Base-by-base conservation (phyloP, 2,113 vertebrate species). In the Hippocampus mohnikei region DNA sequence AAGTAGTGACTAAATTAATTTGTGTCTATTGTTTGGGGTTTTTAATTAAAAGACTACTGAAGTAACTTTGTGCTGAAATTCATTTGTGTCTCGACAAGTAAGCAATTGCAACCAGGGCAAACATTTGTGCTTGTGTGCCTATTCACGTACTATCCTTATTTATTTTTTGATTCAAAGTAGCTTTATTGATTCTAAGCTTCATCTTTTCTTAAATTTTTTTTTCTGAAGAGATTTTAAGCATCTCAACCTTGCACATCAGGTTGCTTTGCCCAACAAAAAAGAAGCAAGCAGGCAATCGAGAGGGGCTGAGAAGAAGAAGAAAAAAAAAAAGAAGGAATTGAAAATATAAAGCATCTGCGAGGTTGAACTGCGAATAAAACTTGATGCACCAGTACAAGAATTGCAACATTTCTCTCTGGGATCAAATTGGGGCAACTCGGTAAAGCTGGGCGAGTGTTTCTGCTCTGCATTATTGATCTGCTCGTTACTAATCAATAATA, bases 401-500 rank as follows among this genome's bases (percentile, higher is more conserved):
- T 46, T 18, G 5, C 12, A 67, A 15, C 10, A 18, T 62, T 48
- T 79, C 73, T 82, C 60, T 84, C 68, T 65, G 71, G 64, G 82
- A 80, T 66, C 62, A 73, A 86, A 79, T 73, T 42, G 73, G 76
- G 67, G 73, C 78, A 79, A 75, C 75, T 79, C 71, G 15, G 72
- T 72, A 70, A 73, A 69, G 33, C 56, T 21, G 41, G 10, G 16
- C 58, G 25, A 62, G 73, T 68, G 74, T 73, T 71, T 77, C 48
- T 74, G 37, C 72, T 65, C 42, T 75, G 66, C 73, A 70, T 33
- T 44, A 64, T 64, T 64, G 41, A 44, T 65, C 23, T 3, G n/a
- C 50, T 74, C 69, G 60, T 29, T 53, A 58, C 66, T 78, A 76
- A 87, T 86, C 84, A 77, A 86, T 88, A 81, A 61, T 66, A 81